These are phyloP conservation scores for Xestoiulus laeticollis DNA, from an alignment of 2,888 invertebrate genomes.

Conservation along the genomic window DNA sequence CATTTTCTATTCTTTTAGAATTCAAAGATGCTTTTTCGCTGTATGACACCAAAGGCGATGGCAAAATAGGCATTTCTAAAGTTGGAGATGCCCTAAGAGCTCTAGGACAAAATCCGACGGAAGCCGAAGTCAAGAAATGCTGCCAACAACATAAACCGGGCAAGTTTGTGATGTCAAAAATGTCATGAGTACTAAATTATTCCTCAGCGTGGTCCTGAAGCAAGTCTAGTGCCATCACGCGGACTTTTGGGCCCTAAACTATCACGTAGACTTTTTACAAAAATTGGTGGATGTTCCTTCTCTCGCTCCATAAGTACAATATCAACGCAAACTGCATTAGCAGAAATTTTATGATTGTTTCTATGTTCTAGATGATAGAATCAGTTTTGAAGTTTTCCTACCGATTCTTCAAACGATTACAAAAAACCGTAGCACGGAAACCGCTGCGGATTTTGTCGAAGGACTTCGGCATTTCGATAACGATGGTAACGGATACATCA, in stretches of 20 bases:
- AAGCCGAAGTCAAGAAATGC: conserved; percentile 97
- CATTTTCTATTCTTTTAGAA: no score
- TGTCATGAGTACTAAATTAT: no score
- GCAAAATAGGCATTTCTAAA: conserved; percentile 95
- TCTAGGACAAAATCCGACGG: conserved; percentile 98
- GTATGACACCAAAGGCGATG: conserved; percentile 99
- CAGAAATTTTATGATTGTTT: no score
- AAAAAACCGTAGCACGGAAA: conserved; percentile 90
- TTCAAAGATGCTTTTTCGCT: conserved; percentile 97
- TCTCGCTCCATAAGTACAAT: no score
- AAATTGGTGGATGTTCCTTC: no score
- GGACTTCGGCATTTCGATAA: conserved; percentile 98
- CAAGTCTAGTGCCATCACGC: no score
- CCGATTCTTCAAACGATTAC: conserved; percentile 97
- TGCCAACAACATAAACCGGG: conserved; percentile 86
- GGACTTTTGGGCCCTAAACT: no score
- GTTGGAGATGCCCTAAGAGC: conserved; percentile 97
- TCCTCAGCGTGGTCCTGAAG: no score
- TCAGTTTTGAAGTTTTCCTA: conserved; percentile 97
- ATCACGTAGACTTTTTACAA: no score
- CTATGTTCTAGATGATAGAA: conserved; percentile 80
- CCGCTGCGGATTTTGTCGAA: conserved; percentile 98
- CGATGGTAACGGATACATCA: conserved; percentile 98
- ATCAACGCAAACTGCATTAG: no score
- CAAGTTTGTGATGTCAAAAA: conserved; percentile 56